A percentile compares a stretch with the other conserved stretches of the same genome.
Conservation (phyloP, 1,140 invertebrate species). For the Caerostris darwini region DNA sequence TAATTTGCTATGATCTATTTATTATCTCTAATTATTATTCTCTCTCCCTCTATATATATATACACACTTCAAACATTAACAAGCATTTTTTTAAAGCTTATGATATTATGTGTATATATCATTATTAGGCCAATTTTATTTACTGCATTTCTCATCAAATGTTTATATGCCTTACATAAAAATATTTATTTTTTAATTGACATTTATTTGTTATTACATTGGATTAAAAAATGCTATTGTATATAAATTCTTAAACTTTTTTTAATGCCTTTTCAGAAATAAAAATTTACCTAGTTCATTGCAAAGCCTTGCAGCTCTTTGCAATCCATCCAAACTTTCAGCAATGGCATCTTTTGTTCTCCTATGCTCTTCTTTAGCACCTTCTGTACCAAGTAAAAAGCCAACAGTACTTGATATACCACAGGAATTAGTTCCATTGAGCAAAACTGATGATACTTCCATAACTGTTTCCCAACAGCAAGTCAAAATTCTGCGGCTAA, state of each 20-base stretch:
- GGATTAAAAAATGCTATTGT: not conserved
- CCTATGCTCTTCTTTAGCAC: constrained; percentile 82
- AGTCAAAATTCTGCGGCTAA: constrained; percentile 87
- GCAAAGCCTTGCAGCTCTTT: constrained; percentile 86
- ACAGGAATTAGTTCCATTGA: constrained; percentile 85
- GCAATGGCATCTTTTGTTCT: constrained; percentile 88
- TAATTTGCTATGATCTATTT: too few relatives aligned
- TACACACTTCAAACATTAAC: too few relatives aligned
- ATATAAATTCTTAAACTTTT: not conserved
- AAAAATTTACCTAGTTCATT: constrained; percentile 85
- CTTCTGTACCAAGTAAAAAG: constrained; percentile 82
- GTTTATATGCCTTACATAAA: too few relatives aligned
- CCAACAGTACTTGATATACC: constrained; percentile 82
- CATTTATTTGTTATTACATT: too few relatives aligned
- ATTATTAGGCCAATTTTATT: too few relatives aligned
- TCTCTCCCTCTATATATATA: too few relatives aligned
- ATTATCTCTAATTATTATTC: too few relatives aligned
- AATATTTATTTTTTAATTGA: too few relatives aligned
- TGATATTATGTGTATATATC: too few relatives aligned
- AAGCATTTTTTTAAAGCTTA: too few relatives aligned
- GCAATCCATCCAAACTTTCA: constrained; percentile 92
- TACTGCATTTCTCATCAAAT: too few relatives aligned
- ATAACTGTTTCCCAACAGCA: constrained; percentile 95
- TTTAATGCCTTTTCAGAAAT: not conserved
- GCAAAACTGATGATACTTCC: constrained; percentile 90